Base-by-base conservation (phyloP, 2,113 vertebrate species). In the Microcebus jonahi region DNA sequence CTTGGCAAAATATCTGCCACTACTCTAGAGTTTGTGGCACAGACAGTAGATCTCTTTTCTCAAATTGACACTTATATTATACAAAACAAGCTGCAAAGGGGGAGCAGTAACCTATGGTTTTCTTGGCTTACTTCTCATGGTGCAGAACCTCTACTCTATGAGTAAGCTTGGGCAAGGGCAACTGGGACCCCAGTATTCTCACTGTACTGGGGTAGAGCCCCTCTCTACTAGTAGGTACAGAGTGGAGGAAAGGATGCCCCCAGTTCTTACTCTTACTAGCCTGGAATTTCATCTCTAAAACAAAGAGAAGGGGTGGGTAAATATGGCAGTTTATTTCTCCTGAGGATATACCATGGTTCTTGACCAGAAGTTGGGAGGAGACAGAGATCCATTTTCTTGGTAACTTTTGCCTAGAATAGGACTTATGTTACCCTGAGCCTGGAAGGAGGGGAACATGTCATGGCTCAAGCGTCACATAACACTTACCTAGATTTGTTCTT, bases 381-480 rank as follows among this genome's bases (percentile, higher is more conserved):
- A 34, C 6, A 5, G 67, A 55, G 15, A 23, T 91, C 14, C 50
- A 34, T n/a, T 14, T 4, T 85, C 25, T 39, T 21, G 9, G 36
- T 73, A 53, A 8, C 65, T 71, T 29, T 5, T 55, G 8, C 12
- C 2, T 31, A 45, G n/a, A 63, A 21, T 17, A 25, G 31, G 73
- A 65, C 2, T 65, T 87, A 73, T 20, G 27, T 42, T 4, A 48
- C 20, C 55, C n/a, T 45, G 39, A 88, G 57, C 9, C 10, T 50
- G 31, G 25, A 27, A 42, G 36, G 15, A 50, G 11, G 21, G 2
- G 9, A 23, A 3, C 2, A 5, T 18, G 15, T 1, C 9, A 8
- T 27, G 21, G 15, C 23, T 89, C n/a, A 45, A 84, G 27, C 25
- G 68, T 29, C 5, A 36, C 29, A 57, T 63, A 25, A 63, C 25